Evolutionary conservation across 1,140 invertebrate species (phyloP).

Genomic region (Euura saliciscinereae): DNA sequence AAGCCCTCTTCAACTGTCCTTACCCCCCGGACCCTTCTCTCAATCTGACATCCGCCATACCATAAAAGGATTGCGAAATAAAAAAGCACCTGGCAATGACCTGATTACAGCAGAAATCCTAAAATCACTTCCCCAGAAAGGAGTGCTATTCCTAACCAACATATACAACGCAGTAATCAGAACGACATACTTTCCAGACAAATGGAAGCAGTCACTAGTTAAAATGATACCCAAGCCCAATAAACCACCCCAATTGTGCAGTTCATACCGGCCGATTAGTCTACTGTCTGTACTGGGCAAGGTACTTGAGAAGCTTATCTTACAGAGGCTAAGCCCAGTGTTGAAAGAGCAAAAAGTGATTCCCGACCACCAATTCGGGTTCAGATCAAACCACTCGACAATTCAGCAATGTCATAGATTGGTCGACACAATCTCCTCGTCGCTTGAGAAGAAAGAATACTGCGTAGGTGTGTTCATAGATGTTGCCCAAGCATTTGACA

Average conservation of each 20-base stretch:
- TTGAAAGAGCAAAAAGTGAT: conserved; percentile 8
- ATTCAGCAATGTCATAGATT: conserved; percentile 22
- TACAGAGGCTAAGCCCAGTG: conserved; percentile 9
- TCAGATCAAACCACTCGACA: conserved; percentile 24
- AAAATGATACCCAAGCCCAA: conserved; percentile 13
- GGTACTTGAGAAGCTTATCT: conserved; percentile 23
- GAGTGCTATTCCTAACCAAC: too few species aligned
- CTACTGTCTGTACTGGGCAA: conserved; percentile 24
- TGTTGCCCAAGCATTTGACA: conserved; percentile 43
- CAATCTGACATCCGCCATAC: too few species aligned
- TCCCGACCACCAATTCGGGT: conserved; percentile 30
- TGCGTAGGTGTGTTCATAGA: conserved; percentile 34
- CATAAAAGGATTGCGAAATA: too few species aligned
- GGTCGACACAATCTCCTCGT: conserved; percentile 20
- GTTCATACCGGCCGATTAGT: conserved; percentile 26
- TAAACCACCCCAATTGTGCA: conserved; percentile 10
- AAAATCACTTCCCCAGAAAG: too few species aligned
- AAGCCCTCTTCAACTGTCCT: too few species aligned
- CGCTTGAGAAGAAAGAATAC: conserved; percentile 21
- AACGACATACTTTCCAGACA: background rate
- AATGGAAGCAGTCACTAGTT: conserved; percentile 12
- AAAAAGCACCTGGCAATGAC: too few species aligned
- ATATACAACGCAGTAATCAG: too few species aligned
- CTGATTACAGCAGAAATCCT: too few species aligned
- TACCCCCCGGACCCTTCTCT: too few species aligned